Base-by-base conservation (phyloP, 2,888 invertebrate species). In the Eupithecia exiguata region DNA sequence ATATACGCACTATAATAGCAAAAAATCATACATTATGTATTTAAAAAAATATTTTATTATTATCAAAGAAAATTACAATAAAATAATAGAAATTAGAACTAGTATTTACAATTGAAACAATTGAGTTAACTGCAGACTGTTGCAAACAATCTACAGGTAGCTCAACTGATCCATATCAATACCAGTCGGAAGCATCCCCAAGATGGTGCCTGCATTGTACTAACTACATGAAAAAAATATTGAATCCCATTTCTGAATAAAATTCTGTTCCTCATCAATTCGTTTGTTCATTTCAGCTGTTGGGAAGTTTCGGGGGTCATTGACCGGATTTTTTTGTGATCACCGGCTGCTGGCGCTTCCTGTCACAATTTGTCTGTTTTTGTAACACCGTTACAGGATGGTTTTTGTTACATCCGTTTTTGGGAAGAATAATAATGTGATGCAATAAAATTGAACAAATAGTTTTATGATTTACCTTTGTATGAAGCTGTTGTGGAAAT, bases 301-400 rank as follows among this genome's bases (percentile, higher is more conserved):
- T 86, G 86, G 86, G 88, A 84, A 86, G 84, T 84, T 82, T 72
- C 77, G 77, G 76, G 78, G 92, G 91, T 92, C 92, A 87, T 84
- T 84, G 92, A 88, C 91, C 93, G 88, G 88, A 84, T 92, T 92
- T 91, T 90, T 86, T 87, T 83, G 46, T 62, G 68, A 82, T 82
- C 88, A 90, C 91, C 94, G 92, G 91, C 91, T 92, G 93, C 84
- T 88, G 84, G 80, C 85, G 88, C 83, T 93, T 94, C 94, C 94
- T 91, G 94, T 92, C 91, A 92, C 91, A 91, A 89, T 92, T 92
- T 89, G 92, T 89, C 88, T 85, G 84, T 84, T 85, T 81, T 81
- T 79, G 75, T 73, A 84, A 87, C 89, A 90, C 89, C 90, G 91
- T 87, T 87, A 89, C 88, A 82, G 85, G 85, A 84, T 81, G 85